phyloP scores from a whole-genome alignment of 2,113 vertebrate genomes.

The Nothobranchius kuhntae region DNA sequence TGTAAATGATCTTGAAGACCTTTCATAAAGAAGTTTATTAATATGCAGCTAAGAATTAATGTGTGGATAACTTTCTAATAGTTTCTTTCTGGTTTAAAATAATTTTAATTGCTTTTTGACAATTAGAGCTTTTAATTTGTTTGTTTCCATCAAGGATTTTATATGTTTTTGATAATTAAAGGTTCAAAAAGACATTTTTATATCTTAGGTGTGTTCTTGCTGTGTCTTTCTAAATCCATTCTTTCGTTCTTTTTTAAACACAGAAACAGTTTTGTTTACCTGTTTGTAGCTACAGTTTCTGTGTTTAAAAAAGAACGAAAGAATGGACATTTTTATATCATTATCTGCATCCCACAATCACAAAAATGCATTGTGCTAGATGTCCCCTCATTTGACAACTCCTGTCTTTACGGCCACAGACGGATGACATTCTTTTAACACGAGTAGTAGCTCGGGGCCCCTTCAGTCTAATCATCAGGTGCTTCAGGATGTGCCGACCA shows the following conservation, averaged over 20 bases:
- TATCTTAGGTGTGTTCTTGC: too few relatives aligned
- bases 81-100: neutral
- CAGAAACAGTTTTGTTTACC: too few relatives aligned
- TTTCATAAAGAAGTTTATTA: slow-evolving; percentile 44
- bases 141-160: neutral
- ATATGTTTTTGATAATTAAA: neutral
- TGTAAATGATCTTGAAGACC: slow-evolving; percentile 42
- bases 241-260: too few relatives aligned
- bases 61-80: slow-evolving; percentile 10
- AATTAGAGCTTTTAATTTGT: neutral
- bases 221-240: too few relatives aligned
- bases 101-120: neutral
- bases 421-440: slow-evolving; percentile 29
- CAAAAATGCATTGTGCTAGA: neutral
- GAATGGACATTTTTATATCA: too few relatives aligned
- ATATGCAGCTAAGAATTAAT: neutral
- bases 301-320: too few relatives aligned
- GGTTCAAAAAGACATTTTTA: neutral
- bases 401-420: slow-evolving; percentile 14
- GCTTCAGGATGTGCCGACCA: slow-evolving; percentile 47
- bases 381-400: neutral
- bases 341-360: neutral
- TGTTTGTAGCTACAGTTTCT: too few relatives aligned
- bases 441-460: slow-evolving; percentile 30
- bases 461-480: slow-evolving; percentile 59